Base-by-base conservation (phyloP, 2,888 invertebrate species). In the Caenorhabditis drosophilae region DNA sequence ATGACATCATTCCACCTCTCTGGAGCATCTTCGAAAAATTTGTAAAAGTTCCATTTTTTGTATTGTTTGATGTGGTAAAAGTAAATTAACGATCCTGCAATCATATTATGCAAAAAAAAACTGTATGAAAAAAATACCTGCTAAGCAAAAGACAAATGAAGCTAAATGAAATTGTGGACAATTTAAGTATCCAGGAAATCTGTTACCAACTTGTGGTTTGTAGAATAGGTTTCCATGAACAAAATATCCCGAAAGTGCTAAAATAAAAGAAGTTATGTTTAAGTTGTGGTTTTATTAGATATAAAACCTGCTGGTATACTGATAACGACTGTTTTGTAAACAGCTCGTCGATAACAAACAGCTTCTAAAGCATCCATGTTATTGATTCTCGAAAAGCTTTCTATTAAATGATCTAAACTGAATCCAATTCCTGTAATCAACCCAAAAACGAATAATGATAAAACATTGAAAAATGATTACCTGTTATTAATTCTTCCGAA, bases 401-500 rank as follows among this genome's bases (percentile, higher is more conserved):
- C 20, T 7, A 40, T 40, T 6, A 40, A 7, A 6, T 22, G 20
- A 20, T 40, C 40, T 2, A 40, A 40, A 18, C 40, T 40, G 4
- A 40, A 18, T 6, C 20, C 40, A 4, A 40, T 7, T 15, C 20
- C 40, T 40, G 40, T 7, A 40, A 40, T 36, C 16, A 4, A 11
- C 16, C 36, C 12, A 11, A n/a, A n/a, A 36, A 4, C 4, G 4
- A n/a, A 16, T 36, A 4, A n/a, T 36, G 4, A n/a, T 36, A n/a
- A 16, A 40, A 40, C 36, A 3, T n/a, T 16, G 4, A 40, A 40
- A 18, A 40, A 40, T n/a, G 4, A 6, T 18, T 18, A 40, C 40
- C 40, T 40, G 18, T 40, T 7, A 40, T 40, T 6, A 40, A 40
- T 40, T 40, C 40, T 18, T 40, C 40, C 20, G 40, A 22, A 20